phyloP scores from a whole-genome alignment of 30 jellyfish, hydroid and myxozoan species.

The Cassiopea xamachana region DNA sequence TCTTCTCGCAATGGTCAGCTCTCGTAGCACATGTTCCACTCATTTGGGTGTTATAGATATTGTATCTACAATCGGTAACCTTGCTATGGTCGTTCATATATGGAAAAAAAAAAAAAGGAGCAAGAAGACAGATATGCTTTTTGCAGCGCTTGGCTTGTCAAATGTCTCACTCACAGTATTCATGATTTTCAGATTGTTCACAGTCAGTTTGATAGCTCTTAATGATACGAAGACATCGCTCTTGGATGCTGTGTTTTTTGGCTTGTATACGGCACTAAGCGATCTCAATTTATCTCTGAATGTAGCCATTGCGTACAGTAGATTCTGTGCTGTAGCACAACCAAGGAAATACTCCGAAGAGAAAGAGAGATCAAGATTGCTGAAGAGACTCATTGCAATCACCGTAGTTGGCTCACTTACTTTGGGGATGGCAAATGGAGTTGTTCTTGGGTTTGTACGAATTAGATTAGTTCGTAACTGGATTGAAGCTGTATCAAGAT shows the following conservation, averaged over 20 bases:
- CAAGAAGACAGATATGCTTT: background rate
- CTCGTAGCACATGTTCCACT: background rate
- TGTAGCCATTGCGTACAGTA: background rate
- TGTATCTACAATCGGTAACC: background rate
- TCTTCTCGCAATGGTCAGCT: background rate
- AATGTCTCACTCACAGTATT: background rate
- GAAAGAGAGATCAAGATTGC: slow-evolving; percentile 1
- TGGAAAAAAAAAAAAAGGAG: background rate
- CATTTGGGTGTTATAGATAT: background rate
- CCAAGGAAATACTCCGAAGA: background rate
- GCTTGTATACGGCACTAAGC: background rate
- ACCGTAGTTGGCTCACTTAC: background rate
- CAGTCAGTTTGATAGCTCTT: background rate
- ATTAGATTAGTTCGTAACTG: background rate
- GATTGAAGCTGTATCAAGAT: background rate
- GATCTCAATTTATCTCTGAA: background rate
- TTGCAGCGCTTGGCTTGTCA: slow-evolving; percentile 1
- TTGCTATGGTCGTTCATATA: background rate
- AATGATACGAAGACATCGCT: background rate
- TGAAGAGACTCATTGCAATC: background rate
- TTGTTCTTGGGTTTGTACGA: background rate
- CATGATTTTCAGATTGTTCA: background rate
- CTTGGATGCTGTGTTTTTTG: background rate
- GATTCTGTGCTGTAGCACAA: background rate
- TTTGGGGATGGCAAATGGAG: background rate